These are phyloP conservation scores for Strix occidentalis DNA, from an alignment of 2,797 vertebrate genomes.

Conservation along the genomic window DNA sequence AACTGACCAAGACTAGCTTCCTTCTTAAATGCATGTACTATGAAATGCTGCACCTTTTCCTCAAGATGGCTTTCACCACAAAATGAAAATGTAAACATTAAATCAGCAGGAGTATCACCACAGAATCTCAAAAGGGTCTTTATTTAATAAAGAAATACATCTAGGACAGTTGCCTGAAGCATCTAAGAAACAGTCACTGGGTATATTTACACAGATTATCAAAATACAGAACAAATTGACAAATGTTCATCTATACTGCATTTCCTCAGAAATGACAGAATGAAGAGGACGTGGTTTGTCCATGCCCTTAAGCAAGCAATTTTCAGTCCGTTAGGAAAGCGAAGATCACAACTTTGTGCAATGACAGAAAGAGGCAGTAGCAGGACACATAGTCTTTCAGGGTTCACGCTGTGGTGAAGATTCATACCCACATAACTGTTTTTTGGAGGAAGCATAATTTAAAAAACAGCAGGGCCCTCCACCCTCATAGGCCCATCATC, in stretches of 20 bases:
- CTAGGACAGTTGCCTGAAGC: neutral
- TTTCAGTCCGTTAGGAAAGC: neutral
- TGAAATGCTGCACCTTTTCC: neutral
- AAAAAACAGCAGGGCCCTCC: neutral
- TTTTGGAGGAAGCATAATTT: neutral
- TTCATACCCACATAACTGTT: neutral
- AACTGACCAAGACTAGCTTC: neutral
- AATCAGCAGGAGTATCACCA: neutral
- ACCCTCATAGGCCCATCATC: neutral
- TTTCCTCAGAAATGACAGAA: neutral
- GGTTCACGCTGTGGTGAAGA: neutral
- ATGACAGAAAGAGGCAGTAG: neutral
- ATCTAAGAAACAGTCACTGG: neutral
- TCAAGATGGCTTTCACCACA: neutral
- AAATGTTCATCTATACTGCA: neutral
- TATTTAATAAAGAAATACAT: neutral
- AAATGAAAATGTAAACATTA: neutral
- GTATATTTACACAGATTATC: neutral
- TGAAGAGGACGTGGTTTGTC: neutral
- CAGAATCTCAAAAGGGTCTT: neutral
- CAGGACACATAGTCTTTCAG: neutral
- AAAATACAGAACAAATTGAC: neutral
- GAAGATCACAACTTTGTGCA: neutral
- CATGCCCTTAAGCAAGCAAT: neutral
- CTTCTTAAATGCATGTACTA: neutral